Evolutionary conservation across 2,888 invertebrate species (phyloP), one percentile per base, ranked within the genome.

Genomic region (Pycnomerus fuliginosus): DNA sequence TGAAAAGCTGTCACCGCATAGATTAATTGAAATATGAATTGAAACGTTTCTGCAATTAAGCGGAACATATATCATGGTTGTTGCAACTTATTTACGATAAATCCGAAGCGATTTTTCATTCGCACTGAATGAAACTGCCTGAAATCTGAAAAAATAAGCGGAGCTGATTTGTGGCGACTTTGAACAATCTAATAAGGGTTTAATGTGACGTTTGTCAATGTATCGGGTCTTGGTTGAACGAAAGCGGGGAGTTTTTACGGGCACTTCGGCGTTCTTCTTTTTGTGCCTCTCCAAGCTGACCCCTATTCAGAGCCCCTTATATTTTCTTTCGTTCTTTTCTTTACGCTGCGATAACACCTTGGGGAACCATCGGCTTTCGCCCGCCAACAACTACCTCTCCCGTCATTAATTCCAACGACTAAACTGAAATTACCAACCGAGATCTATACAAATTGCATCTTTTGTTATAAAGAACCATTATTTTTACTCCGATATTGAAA

Each of bases 11-110:
- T 60, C 57, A 50, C 51, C 55, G 46, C 47, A 53, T 41, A 44
- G 48, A 58, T 52, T 59, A 58, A 60, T 60, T 55, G 55, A 50
- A 54, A 55, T 56, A 56, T 53, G 48, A 55, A 58, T 58, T 55
- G 49, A 49, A 45, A 49, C 43, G 46, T 54, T 52, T 45, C 39
- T 48, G 50, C 54, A 48, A 52, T 50, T 44, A 44, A 39, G 32
- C 44, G 27, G 22, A 25, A 44, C 40, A 43, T 43, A 47, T 31
- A 47, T 43, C 43, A 47, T 23, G 17, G 28, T 35, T 16, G 33
- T 33, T 29, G 39, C 39, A 39, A 44, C 44, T 44, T 34, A 44
- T 44, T 44, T 44, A 44, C 34, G 44, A 4, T n/a, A n/a, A n/a
- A n/a, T n/a, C n/a, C n/a, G n/a, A n/a, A n/a, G n/a, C n/a, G n/a